Evolutionary conservation across 1,140 invertebrate genomes (phyloP), one percentile per base, ranked within the genome.

Genomic region (Cecropterus lyciades): DNA sequence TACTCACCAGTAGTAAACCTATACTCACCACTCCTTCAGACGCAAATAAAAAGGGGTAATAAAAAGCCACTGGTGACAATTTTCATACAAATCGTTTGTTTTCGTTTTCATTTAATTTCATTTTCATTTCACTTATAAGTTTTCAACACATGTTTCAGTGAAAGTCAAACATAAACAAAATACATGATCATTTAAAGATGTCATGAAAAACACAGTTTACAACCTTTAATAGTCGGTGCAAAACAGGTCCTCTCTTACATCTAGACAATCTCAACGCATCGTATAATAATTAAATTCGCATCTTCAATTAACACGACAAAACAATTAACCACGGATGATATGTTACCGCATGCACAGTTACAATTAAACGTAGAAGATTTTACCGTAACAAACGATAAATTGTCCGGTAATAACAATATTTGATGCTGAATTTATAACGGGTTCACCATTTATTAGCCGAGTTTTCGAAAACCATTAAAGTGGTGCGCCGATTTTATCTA

Each of bases 401-500:
- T 49, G 42, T 42, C 13, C 9, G 33, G 15, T 63, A 68, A 68
- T 68, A 68, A 68, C 66, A 68, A 68, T 69, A 69, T 69, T 69
- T 69, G 67, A 63, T 48, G 53, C 16, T 63, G 27, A 63, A 60
- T 53, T 46, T 51, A 51, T 65, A 62, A 66, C 46, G 57, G 46
- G 42, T 40, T 27, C 55, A 10, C 40, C 48, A 43, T 72, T 68
- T 69, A 69, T 70, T 68, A 68, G 72, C 73, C 52, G 55, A 42
- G 45, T 69, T 74, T 73, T 71, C 66, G 69, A 73, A 79, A 75
- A 73, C 70, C 74, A 73, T 73, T 80, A 74, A 70, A 33, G 55
- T 30, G 17, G 51, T 64, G 71, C 65, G 67, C 45, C 70, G 77
- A 78, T 77, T 75, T 72, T 76, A 83, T 83, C 81, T 83, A 73